Evolutionary conservation across 1,140 invertebrate species (phyloP).

Genomic region (Trichogramma pretiosum): DNA sequence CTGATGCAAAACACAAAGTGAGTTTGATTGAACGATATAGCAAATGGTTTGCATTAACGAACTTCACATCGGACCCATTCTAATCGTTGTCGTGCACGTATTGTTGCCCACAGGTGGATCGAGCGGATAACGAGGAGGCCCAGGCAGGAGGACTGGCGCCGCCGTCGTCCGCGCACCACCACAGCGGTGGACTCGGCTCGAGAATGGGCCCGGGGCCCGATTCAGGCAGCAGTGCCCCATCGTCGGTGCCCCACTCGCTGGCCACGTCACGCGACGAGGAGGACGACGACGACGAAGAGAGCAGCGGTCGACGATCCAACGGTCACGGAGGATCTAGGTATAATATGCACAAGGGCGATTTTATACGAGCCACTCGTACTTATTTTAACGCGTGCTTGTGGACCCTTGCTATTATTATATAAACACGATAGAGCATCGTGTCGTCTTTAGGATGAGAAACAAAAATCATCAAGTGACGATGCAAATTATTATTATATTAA

Average conservation of each 20-base stretch:
- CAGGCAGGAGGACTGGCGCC: conserved; percentile 37
- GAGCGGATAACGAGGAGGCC: conserved; percentile 41
- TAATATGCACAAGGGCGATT: neutral
- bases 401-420: neutral
- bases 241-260: conserved; percentile 40
- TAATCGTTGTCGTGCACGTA: neutral
- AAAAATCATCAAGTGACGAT: too few relatives aligned
- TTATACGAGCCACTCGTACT: neutral
- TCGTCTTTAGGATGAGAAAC: too few relatives aligned
- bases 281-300: conserved; percentile 42
- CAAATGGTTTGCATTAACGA: too few relatives aligned
- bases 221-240: conserved; percentile 42
- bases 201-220: conserved; percentile 42
- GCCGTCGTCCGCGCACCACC: conserved; percentile 20
- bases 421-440: too few relatives aligned
- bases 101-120: conserved; percentile 38
- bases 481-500: too few relatives aligned
- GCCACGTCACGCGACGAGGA: conserved; percentile 42
- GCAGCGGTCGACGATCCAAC: conserved; percentile 36
- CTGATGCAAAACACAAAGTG: neutral
- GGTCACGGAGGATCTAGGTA: conserved; percentile 36
- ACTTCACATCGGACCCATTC: neutral
- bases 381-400: neutral
- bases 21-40: neutral
- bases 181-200: conserved; percentile 34